phyloP scores from a whole-genome alignment of 2,113 vertebrate genomes.

The Hemiprocne comata region DNA sequence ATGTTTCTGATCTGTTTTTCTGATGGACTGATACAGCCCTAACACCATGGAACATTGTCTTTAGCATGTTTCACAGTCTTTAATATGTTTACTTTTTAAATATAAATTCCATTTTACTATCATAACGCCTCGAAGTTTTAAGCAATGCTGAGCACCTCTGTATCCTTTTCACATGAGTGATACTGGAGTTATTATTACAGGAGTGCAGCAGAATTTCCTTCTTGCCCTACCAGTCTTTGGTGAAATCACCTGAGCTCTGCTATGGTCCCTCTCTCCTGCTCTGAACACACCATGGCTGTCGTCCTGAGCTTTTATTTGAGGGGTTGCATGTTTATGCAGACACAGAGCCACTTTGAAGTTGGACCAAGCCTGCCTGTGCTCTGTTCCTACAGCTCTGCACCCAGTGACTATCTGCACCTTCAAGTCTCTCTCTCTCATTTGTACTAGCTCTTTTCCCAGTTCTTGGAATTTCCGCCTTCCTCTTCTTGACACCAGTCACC shows the following conservation, averaged over 20 bases:
- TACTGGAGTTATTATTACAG: not conserved
- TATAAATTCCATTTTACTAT: not conserved
- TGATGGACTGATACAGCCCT: not conserved
- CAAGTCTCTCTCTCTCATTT: not conserved
- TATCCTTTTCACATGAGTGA: not conserved
- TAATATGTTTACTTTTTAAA: not conserved
- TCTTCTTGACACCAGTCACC: not conserved
- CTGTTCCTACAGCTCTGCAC: not conserved
- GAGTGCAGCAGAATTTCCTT: not conserved
- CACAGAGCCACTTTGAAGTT: not conserved
- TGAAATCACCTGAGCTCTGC: not conserved
- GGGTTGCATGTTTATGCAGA: not conserved
- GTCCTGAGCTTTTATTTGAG: not conserved
- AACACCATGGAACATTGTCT: not conserved
- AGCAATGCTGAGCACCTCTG: not conserved
- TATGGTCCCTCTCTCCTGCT: not conserved
- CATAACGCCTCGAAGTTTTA: not conserved
- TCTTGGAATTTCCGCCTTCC: not conserved
- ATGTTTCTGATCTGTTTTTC: not conserved
- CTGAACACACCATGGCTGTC: not conserved
- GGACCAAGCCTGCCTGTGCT: not conserved
- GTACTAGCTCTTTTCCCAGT: not conserved
- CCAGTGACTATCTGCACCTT: not conserved
- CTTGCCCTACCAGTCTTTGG: not conserved
- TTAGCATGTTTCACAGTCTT: accelerated